phyloP scores from a whole-genome alignment of 2,888 invertebrate genomes.

The Caenorhabditis japonica region DNA sequence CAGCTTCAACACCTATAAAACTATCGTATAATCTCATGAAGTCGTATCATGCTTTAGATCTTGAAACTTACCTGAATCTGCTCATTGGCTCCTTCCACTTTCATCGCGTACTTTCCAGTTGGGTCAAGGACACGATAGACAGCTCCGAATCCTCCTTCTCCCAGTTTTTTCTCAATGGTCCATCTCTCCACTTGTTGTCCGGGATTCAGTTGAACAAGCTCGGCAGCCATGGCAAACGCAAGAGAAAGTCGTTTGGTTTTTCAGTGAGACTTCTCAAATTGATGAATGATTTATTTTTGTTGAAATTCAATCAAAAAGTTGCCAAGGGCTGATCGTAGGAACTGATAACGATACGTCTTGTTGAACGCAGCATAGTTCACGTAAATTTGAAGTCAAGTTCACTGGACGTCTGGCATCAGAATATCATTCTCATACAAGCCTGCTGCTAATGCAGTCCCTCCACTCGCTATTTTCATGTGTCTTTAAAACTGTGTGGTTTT shows the following conservation, averaged over 20 bases:
- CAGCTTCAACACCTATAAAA: conserved; percentile 59
- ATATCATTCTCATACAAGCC: too few relatives aligned
- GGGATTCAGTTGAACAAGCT: conserved; percentile 66
- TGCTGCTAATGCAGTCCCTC: too few relatives aligned
- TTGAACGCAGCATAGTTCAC: too few relatives aligned
- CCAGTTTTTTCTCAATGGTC: conserved; percentile 70
- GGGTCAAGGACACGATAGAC: conserved; percentile 68
- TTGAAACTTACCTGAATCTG: conserved; percentile 53
- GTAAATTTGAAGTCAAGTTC: too few relatives aligned
- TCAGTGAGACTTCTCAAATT: not conserved
- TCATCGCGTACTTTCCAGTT: conserved; percentile 68
- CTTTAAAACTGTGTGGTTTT: too few relatives aligned
- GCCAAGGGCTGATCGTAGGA: too few relatives aligned
- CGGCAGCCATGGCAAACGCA: conserved; percentile 12
- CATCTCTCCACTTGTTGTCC: conserved; percentile 68
- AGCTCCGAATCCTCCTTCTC: conserved; percentile 72
- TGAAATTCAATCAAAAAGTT: too few relatives aligned
- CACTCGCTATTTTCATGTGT: too few relatives aligned
- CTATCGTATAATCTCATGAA: conserved; percentile 22
- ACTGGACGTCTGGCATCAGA: too few relatives aligned
- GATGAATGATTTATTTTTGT: not conserved
- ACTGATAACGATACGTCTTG: too few relatives aligned
- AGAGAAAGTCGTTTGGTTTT: not conserved
- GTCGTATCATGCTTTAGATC: not conserved
- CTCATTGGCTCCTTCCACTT: conserved; percentile 65